Evolutionary conservation across 1,140 invertebrate species (phyloP), one percentile per base, ranked within the genome.

Genomic region (Drosophila kikkawai): DNA sequence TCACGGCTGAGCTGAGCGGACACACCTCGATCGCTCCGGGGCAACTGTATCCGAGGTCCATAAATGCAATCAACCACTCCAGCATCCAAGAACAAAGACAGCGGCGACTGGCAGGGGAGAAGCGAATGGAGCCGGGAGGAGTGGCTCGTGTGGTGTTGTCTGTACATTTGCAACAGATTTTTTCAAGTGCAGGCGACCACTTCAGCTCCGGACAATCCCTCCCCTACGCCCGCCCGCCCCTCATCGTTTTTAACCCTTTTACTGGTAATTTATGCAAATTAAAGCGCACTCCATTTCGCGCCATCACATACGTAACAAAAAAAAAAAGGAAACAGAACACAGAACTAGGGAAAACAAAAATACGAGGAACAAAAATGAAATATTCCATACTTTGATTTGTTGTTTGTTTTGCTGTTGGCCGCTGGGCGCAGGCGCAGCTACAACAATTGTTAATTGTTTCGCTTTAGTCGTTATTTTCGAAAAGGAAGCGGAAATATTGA

Each of bases 361-460:
- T 61, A 61, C 68, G 53, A 34, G 15, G 57, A 8, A 69, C 47
- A 70, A 39, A 59, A 59, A 78, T 59, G n/a, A 42, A 67, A 70
- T 53, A 50, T 78, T 78, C 57, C 48, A 51, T 64, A 42, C 66
- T 76, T 56, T 70, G 53, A 68, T 78, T 78, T 79, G 80, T 84
- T 84, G 85, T 87, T 88, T 87, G 84, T 88, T 87, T 87, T 74
- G 83, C 82, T 82, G 83, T 86, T 86, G 78, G 71, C 66, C 75
- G 80, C 37, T 44, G 75, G 77, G 82, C 69, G 82, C 82, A 85
- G 79, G 82, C 82, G 83, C 83, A 80, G 73, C 81, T 65, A 60
- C 84, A 87, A 87, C 80, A 87, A 87, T 87, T 84, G 84, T 88
- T 88, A 88, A 88, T 88, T 88, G 84, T 90, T 90, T 78, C 78